These are phyloP conservation scores for Patiria miniata DNA, from an alignment of 35 echinoderm and acorn worm genomes.

Conservation along the genomic window DNA sequence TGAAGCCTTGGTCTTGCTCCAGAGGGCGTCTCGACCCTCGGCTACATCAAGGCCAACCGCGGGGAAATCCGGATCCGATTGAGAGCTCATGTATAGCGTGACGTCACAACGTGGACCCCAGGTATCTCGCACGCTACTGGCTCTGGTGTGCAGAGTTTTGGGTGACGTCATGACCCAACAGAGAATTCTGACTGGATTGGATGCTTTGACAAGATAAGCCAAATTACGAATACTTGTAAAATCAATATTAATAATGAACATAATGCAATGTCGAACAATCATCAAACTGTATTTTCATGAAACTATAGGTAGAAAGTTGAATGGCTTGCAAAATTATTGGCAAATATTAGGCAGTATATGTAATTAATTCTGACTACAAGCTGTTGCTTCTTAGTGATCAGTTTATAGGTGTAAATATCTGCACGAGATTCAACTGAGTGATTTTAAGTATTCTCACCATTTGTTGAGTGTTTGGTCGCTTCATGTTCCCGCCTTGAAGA, in stretches of 20 bases:
- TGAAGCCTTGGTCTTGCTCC: slow-evolving; percentile 65
- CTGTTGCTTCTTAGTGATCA: neutral
- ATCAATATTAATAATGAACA: neutral
- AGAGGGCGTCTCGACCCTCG: slow-evolving; percentile 51
- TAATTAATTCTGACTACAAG: neutral
- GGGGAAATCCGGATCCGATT: slow-evolving; percentile 64
- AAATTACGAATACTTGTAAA: neutral
- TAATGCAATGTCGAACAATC: neutral
- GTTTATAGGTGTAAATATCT: neutral
- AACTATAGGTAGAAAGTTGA: neutral
- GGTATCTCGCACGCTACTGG: slow-evolving; percentile 45
- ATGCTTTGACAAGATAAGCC: neutral
- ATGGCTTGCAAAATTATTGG: neutral
- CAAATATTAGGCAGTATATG: too few relatives aligned
- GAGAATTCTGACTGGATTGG: slow-evolving; percentile 56
- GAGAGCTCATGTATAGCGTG: slow-evolving; percentile 68
- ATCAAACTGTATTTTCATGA: neutral
- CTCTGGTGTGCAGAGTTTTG: slow-evolving; percentile 40
- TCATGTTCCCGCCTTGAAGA: too few relatives aligned
- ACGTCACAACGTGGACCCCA: slow-evolving; percentile 80
- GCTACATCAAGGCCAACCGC: slow-evolving; percentile 58
- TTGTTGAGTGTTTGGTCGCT: neutral
- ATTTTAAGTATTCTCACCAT: neutral
- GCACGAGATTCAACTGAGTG: neutral
- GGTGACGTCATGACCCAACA: slow-evolving; percentile 85